Base-by-base conservation (phyloP, 2,888 invertebrate species). In the Dynastes grantii region DNA sequence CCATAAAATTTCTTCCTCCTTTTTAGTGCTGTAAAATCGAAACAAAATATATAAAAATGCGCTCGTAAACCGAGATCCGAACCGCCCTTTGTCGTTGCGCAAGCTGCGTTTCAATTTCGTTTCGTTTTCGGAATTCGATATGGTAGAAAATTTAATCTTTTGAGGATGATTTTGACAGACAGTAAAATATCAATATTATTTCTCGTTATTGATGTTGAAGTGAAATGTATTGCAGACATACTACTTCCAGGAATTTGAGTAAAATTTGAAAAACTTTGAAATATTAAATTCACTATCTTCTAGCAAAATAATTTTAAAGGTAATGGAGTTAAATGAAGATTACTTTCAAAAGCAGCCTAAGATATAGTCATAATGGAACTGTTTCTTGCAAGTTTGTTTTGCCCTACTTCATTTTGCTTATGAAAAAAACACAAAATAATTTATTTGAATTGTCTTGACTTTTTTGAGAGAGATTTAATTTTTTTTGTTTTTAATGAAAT, bases 21-120 rank as follows among this genome's bases (percentile, higher is more conserved):
- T 61, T 58, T 73, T 58, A 58, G 37, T 16, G 73, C 73, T 58
- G 16, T 58, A 73, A 58, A 73, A 73, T 58, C 58, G 73, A 58
- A 73, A 73, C 73, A 73, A 73, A 73, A 58, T 49, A 67, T 16
- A 53, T 58, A 71, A 73, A 73, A 73, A 45, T 58, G 37, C 73
- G 22, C 40, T 58, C 58, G 58, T 58, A 73, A 58, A 73, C 58
- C 22, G 55, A 22, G 37, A 22, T 37, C 32, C 55, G 55, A 71
- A 55, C 53, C 16, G 37, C 29, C 58, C 73, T 73, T 73, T 73
- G 58, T 68, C 55, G 37, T 58, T 73, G 55, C 22, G 53, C 27
- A 58, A 58, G 55, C 27, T 13, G 22, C 53, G 29, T 73, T 40
- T 73, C 73, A 40, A 16, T 58, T 73, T 22, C 40, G 58, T 40